Base-by-base conservation (phyloP, 2,113 vertebrate genomes). In the Callionymus lyra region DNA sequence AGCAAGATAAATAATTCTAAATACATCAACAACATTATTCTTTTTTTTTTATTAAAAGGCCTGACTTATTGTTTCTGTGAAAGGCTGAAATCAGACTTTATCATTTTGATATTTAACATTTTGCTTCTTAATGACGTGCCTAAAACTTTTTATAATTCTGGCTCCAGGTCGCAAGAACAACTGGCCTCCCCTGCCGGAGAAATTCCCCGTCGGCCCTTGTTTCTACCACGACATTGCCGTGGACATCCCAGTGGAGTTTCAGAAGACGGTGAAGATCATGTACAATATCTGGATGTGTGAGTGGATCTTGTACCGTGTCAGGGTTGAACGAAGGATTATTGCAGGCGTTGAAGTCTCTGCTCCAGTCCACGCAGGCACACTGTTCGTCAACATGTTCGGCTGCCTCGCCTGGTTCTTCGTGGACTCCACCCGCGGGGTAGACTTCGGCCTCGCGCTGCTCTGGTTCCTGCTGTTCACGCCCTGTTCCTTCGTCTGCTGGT, bases 221-320 rank as follows among this genome's bases (percentile, higher is more conserved):
- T 97, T 98, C 79, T 97, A 97, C 63, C 93, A 97, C 44, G 93
- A 98, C 50, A 93, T 98, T 48, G 88, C 92, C 4, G 93, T 97
- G 75, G 93, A 97, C 70, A 98, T 97, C 70, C 93, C 94, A 51
- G 84, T 97, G 64, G 93, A 98, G 79, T 98, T 92, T 67, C 93
- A 98, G 83, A 98, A 97, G 82, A 97, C 92, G 12, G 90, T 98
- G 66, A 98, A 96, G 81, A 95, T 97, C 77, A 96, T 97, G 92
- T 97, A 98, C 80, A 97, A 97, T 73, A 82, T 98, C 38, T 98
- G 93, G 93, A 97, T 97, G 91, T 97, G 94, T 98, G 81, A 96
- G 93, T 91, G 11, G 6, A 64, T 33, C 21, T 8, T 27, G 21
- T 8, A 27, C 21, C n/a, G n/a, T n/a, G n/a, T n/a, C n/a, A n/a